phyloP scores from a whole-genome alignment of 2,797 vertebrate species.

The Cyprinodon diabolis region DNA sequence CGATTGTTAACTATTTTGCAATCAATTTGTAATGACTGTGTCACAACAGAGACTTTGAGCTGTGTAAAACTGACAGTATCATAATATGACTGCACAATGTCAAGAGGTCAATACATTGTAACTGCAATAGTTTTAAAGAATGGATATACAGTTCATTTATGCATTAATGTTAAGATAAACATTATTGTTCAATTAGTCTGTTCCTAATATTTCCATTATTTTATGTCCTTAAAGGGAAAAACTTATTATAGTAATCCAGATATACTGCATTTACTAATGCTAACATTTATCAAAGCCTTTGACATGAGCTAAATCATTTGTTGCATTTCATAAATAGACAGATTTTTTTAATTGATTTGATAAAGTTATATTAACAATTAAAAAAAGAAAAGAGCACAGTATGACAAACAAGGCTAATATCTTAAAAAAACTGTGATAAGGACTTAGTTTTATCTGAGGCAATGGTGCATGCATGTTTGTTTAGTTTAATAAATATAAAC shows the following conservation, averaged over 20 bases:
- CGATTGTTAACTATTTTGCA: conserved; percentile 99
- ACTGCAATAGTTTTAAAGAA: conserved; percentile 38
- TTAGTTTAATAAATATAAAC: not conserved
- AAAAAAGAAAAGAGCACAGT: too few species aligned
- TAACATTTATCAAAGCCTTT: too few species aligned
- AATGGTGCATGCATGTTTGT: not conserved
- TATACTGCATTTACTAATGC: too few species aligned
- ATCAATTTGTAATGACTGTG: conserved; percentile 99
- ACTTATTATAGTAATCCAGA: not conserved
- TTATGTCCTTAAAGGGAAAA: not conserved
- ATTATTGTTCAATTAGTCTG: conserved; percentile 42
- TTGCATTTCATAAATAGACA: not conserved
- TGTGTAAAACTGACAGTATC: conserved; percentile 74
- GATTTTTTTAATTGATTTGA: too few species aligned
- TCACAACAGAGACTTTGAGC: conserved; percentile 89
- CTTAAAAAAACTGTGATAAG: too few species aligned
- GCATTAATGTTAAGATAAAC: not conserved
- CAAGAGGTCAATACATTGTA: conserved; percentile 65
- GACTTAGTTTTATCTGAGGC: not conserved
- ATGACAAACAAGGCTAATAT: too few species aligned
- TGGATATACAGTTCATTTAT: conserved; percentile 9
- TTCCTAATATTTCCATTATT: conserved; percentile 16
- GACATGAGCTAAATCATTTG: not conserved
- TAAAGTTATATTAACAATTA: too few species aligned
- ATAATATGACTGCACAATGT: conserved; percentile 70